phyloP scores from a whole-genome alignment of 2,113 vertebrate genomes.

The Melanerpes aurifrons region DNA sequence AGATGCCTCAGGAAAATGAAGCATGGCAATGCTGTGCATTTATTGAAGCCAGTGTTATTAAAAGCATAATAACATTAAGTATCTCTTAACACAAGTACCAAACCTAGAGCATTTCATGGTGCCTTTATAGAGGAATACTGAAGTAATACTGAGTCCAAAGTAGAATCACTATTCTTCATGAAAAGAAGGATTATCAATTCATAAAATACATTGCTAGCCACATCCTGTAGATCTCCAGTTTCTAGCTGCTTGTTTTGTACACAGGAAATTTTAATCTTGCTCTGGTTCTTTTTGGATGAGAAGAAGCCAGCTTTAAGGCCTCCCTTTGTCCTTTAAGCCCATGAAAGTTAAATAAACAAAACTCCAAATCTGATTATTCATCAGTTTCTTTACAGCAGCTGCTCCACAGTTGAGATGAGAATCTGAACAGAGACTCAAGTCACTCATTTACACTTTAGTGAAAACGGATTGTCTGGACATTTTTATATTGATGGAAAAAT shows the following conservation, averaged over 20 bases:
- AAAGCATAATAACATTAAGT: neutral
- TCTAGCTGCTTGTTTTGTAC: neutral
- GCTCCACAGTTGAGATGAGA: neutral
- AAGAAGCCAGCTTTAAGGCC: neutral
- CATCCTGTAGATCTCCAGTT: neutral
- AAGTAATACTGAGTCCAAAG: neutral
- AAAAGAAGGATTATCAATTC: neutral
- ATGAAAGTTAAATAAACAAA: neutral
- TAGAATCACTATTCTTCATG: neutral
- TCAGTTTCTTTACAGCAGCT: neutral
- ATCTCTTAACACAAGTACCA: neutral
- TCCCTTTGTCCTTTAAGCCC: neutral
- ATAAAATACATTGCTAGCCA: neutral
- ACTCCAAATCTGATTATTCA: neutral
- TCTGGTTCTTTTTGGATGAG: neutral
- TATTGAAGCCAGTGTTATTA: neutral
- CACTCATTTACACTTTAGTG: neutral
- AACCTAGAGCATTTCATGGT: neutral
- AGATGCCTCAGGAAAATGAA: neutral
- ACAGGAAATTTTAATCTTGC: neutral
- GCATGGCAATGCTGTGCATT: neutral
- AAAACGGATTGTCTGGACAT: neutral
- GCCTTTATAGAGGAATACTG: neutral
- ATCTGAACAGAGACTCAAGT: neutral
- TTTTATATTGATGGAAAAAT: neutral